Percentiles rank a stretch among this genome's conserved stretches.
These are phyloP conservation scores for Microtus oregoni DNA, from an alignment of 2,113 vertebrate species.

Conservation along the genomic window DNA sequence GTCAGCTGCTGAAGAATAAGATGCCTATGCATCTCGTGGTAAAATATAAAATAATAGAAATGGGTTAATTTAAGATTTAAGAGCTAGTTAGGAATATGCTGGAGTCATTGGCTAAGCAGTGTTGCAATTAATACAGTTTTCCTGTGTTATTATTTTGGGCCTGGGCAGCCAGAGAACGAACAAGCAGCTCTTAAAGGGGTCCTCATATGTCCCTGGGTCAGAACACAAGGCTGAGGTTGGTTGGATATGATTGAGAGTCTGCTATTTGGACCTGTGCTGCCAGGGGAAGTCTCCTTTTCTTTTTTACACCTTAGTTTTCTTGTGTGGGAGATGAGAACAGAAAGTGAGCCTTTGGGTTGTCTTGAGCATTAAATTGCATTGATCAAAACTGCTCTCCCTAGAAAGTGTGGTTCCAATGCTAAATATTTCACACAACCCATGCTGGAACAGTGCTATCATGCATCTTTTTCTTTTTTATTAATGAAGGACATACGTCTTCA, in stretches of 20 bases:
- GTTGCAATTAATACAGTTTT: no score
- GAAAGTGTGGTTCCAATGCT: neutral
- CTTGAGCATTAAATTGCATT: slow-evolving; percentile 1
- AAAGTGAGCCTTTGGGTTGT: slow-evolving; percentile 22
- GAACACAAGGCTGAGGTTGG: neutral
- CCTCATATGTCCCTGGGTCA: neutral
- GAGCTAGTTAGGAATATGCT: no score
- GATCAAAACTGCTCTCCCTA: neutral
- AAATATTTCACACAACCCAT: slow-evolving; percentile 24
- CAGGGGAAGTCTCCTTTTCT: slow-evolving; percentile 4
- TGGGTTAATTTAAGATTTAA: no score
- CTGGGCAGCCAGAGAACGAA: no score
- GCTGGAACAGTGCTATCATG: slow-evolving; percentile 28
- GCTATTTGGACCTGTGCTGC: neutral
- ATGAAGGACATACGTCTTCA: slow-evolving; percentile 23
- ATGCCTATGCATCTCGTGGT: no score
- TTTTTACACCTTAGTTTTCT: slow-evolving; percentile 36
- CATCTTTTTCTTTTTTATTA: neutral
- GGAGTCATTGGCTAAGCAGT: no score
- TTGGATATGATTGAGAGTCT: slow-evolving; percentile 11
- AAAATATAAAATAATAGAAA: no score
- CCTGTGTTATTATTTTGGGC: no score
- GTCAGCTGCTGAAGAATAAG: no score
- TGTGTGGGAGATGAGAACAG: neutral
- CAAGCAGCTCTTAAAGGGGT: no score